phyloP scores from a whole-genome alignment of 2,888 invertebrate species.

The Caenorhabditis japonica region DNA sequence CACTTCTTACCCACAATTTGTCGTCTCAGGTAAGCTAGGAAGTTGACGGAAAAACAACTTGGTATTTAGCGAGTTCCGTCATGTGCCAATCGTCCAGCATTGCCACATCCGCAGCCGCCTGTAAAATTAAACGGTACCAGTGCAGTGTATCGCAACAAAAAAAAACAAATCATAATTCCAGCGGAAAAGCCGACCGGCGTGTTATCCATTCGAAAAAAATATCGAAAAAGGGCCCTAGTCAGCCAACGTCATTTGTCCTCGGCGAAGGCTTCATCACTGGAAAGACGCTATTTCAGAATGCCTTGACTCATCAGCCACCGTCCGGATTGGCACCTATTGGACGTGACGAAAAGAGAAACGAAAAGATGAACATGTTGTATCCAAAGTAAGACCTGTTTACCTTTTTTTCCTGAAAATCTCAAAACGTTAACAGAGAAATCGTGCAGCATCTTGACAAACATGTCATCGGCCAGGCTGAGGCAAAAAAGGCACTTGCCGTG shows the following conservation, averaged over 20 bases:
- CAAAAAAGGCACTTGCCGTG: conserved; percentile 95
- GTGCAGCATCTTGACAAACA: conserved; percentile 88
- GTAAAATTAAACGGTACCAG: conserved; percentile 21
- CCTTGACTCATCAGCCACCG: conserved; percentile 39
- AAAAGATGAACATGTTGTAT: conserved; percentile 27
- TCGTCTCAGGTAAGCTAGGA: conserved; percentile 11
- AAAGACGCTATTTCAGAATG: conserved; percentile 23
- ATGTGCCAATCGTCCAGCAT: conserved; percentile 16
- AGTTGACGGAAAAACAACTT: too few species aligned
- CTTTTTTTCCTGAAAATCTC: neutral
- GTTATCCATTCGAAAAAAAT: conserved; percentile 43
- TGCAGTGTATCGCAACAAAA: too few species aligned
- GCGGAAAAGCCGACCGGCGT: conserved; percentile 38
- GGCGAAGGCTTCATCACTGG: conserved; percentile 19
- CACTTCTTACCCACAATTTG: conserved; percentile 26
- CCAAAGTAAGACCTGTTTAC: conserved; percentile 33
- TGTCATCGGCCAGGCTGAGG: conserved; percentile 81
- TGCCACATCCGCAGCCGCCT: conserved; percentile 1
- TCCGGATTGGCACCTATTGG: conserved; percentile 22
- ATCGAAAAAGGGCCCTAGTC: conserved; percentile 11
- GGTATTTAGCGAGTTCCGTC: conserved; percentile 7
- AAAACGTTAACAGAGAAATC: conserved; percentile 81
- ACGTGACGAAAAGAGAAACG: conserved; percentile 3
- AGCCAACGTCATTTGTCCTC: conserved; percentile 7
- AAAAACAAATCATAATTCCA: conserved; percentile 1